Evolutionary conservation across 2,113 vertebrate genomes (phyloP), one percentile per base, ranked within the genome.

Genomic region (Gasterosteus nipponicus): DNA sequence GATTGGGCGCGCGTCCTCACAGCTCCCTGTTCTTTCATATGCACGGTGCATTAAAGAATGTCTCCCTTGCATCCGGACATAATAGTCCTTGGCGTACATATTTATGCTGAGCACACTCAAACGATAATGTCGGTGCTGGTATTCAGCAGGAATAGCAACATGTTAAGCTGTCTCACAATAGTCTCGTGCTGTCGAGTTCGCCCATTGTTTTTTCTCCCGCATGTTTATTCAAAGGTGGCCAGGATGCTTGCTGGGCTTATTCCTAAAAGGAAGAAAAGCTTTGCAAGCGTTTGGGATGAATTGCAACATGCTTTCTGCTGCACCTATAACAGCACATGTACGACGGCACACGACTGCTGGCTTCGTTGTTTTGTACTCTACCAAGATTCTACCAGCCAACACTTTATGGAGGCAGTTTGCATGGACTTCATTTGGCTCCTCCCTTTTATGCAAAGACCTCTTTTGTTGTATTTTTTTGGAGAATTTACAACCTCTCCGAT

Each of bases 151-250:
- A 84, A 82, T 18, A 42, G 53, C 53, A 80, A 29, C 33, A 82
- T 68, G 60, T 80, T 77, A 75, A 74, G 74, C 71, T 72, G 64
- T 42, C 56, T 72, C 38, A 61, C 76, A 72, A 33, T 39, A 26
- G 42, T 19, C 75, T 53, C 60, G 70, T 7, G 33, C 58, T 44
- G 65, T 11, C 4, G 44, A 83, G 65, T 72, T 56, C 57, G 66
- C 10, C 54, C 41, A 66, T 70, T 83, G 69, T 73, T 81, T 78
- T 62, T 58, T 66, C 42, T 66, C 42, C 68, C 75, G 78, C 62
- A 85, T 81, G 69, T 81, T 86, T 87, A 81, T 83, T 87, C 73
- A 81, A 75, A 54, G 47, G 65, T 53, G 81, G 64, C 68, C 71
- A 75, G 69, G 75, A 82, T 19, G 61, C 77, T 80, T 83, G 56